Base-by-base conservation (phyloP, 2,797 vertebrate species). In the Rhabdomys pumilio region DNA sequence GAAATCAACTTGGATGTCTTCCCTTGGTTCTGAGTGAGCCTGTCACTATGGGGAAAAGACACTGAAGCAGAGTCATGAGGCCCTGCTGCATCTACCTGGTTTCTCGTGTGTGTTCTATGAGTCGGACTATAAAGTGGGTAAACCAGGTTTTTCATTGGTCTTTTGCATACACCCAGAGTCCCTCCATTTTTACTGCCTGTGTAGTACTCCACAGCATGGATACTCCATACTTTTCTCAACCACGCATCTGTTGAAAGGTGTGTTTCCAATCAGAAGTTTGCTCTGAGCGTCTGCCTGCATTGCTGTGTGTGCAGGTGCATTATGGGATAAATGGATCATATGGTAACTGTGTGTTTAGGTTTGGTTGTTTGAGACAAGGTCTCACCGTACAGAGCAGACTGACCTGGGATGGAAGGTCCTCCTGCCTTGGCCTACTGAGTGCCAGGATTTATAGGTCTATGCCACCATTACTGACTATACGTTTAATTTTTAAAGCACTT, bases 141-240 rank as follows among this genome's bases (percentile, higher is more conserved):
- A 55, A 38, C 17, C 7, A 47, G 13, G 22, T 14, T 53, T n/a
- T 69, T n/a, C 34, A 15, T 19, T 9, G 67, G 67, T n/a, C 67
- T 69, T 69, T 69, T 19, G 34, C 11, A 8, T 20, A 7, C 1
- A 15, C n/a, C 31, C 4, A 17, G 7, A 5, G 12, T 6, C 0
- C 24, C 41, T 34, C 34, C 12, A 5, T 41, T 82, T 19, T 3
- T 44, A 3, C 4, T 38, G 4, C 8, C 57, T 15, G 15, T 41
- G 14, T 1, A 4, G 19, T 22, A 50, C 5, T 72, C 44, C 12
- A 2, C 3, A 0, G 10, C 1, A 4, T 9, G 7, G 76, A 41
- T 2, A 15, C 17, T 10, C 6, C 1, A 31, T 15, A 29, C 20
- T 22, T 31, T 15, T 29, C 24, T 14, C 29, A 31, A 59, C 53